Base-by-base conservation (phyloP, 2,888 invertebrate species). In the Drosophila merina region DNA sequence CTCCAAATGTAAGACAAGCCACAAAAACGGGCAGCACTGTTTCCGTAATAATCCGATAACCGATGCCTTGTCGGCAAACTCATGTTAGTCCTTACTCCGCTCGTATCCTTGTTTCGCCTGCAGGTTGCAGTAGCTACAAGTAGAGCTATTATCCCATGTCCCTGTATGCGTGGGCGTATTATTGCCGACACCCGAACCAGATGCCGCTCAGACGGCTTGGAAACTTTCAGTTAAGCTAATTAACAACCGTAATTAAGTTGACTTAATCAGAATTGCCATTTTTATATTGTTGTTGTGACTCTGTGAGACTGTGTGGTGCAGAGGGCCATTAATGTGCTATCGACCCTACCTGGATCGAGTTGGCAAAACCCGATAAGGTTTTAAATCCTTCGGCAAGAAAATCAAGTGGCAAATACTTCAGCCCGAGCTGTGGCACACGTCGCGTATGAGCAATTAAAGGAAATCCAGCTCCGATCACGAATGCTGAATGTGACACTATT, bases 401-500 rank as follows among this genome's bases (percentile, higher is more conserved):
- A 42, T 42, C 12, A 20, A 8, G 14, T 3, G n/a, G 14, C 40
- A 14, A 40, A 40, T n/a, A 6, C 40, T 12, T 4, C 6, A 12
- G 63, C 51, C 48, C 20, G 20, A 20, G 20, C 20, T 20, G 20
- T 20, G 44, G 55, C 63, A 45, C 52, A 69, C 70, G 64, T 25
- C 58, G 72, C 74, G 78, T 76, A 77, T 77, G 69, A 58, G 81
- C 69, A 71, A 76, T 68, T 85, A 73, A 73, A 60, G 51, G 4
- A 72, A 74, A 74, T 68, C 48, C 51, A 66, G 48, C 50, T 50
- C 58, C 72, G 72, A 54, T 85, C 85, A 88, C 88, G 88, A 88
- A 87, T 80, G 63, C 86, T 86, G 79, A 72, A 87, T 77, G 88
- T 70, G 88, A 77, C 88, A 78, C 82, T 75, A 77, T 86, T 87